These are phyloP conservation scores for Zeuzera pyrina DNA, from an alignment of 2,888 invertebrate species.

Conservation along the genomic window DNA sequence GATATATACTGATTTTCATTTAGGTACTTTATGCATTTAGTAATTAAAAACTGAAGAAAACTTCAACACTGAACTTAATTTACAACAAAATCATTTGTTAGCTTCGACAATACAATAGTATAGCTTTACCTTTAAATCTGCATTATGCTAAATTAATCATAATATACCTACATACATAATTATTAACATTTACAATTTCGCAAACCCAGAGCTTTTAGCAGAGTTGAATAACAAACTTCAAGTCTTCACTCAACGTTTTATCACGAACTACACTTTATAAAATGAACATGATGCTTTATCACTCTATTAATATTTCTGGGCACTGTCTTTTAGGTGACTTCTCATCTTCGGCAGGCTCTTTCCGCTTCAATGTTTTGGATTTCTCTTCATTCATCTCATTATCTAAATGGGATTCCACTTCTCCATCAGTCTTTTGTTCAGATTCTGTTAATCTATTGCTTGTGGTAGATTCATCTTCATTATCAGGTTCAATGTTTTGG, in stretches of 20 bases:
- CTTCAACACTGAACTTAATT: too few relatives aligned
- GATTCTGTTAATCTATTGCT: conserved; percentile 5
- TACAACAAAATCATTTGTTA: too few relatives aligned
- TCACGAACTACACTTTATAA: conserved; percentile 30
- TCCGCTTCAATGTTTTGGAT: conserved; percentile 44
- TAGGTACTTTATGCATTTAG: too few relatives aligned
- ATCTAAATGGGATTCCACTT: conserved; percentile 28
- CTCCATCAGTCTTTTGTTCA: conserved; percentile 36
- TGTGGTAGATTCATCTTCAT: background rate
- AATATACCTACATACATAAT: conserved; percentile 17
- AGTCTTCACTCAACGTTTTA: conserved; percentile 29
- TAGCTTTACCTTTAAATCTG: too few relatives aligned
- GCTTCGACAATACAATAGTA: too few relatives aligned
- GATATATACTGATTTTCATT: too few relatives aligned
- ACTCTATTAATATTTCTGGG: conserved; percentile 47
- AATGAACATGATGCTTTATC: conserved; percentile 25
- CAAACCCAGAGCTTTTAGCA: conserved; percentile 40
- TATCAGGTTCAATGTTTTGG: background rate
- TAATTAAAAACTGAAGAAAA: too few relatives aligned
- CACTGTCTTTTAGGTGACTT: conserved; percentile 62
- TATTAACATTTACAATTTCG: conserved; percentile 32
- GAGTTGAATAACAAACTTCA: conserved; percentile 26
- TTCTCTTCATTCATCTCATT: conserved; percentile 31
- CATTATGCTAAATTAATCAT: too few relatives aligned
- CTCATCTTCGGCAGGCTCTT: conserved; percentile 46